These are phyloP conservation scores for Leucoraja ocellata DNA, from an alignment of 2,797 vertebrate species.

Conservation along the genomic window DNA sequence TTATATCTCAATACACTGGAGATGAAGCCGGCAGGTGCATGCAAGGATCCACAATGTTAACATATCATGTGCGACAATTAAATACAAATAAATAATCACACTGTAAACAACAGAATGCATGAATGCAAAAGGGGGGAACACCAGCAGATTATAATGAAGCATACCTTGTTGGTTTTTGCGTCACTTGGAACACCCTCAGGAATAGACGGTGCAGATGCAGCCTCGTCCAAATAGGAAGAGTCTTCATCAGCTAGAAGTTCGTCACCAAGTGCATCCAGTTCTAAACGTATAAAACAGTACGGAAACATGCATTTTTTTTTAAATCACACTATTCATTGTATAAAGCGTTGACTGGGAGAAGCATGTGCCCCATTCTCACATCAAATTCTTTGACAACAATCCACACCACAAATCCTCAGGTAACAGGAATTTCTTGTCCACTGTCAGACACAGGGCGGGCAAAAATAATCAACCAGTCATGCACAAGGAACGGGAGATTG, in stretches of 20 bases:
- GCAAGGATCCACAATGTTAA: not conserved
- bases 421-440: not conserved
- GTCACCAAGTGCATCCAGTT: conserved; percentile 87
- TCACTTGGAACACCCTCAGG: conserved; percentile 82
- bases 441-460: not conserved
- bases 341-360: not conserved
- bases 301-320: not conserved
- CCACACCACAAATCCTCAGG: not conserved
- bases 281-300: conserved; percentile 52
- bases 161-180: conserved; percentile 77
- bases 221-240: conserved; percentile 90
- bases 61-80: not conserved
- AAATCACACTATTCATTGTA: not conserved
- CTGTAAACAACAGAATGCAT: not conserved
- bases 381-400: not conserved
- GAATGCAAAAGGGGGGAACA: not conserved
- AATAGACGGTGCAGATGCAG: conserved; percentile 79
- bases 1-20: not conserved
- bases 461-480: not conserved
- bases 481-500: not conserved
- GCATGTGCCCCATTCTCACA: not conserved
- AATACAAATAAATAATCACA: not conserved
- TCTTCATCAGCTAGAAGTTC: conserved; percentile 89
- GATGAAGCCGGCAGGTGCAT: not conserved
- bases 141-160: not conserved